Conservation (phyloP, 2,888 invertebrate species). For the Ophioninae sp. region DNA sequence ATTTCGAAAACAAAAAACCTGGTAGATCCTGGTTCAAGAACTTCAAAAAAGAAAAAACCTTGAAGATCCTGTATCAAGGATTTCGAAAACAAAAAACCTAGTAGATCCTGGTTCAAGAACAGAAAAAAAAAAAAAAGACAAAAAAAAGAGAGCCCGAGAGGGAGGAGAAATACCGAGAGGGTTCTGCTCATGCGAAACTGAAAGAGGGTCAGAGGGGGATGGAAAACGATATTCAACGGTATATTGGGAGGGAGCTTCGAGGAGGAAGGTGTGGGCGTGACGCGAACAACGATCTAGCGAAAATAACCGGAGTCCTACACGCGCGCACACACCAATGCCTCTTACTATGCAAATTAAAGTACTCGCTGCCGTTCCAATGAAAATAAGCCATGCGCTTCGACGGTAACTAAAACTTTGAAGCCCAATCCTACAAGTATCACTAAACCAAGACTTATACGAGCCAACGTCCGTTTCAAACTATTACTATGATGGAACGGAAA, state of each 20-base stretch:
- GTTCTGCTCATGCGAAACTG: constrained; percentile 24
- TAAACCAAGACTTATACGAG: constrained; percentile 2
- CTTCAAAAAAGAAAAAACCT: too few relatives aligned
- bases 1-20: too few relatives aligned
- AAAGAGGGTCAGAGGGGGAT: constrained; percentile 47
- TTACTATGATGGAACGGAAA: too few relatives aligned
- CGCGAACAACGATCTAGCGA: constrained; percentile 69
- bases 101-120: too few relatives aligned
- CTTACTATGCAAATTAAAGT: constrained; percentile 82
- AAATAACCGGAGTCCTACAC: constrained; percentile 53
- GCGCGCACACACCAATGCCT: constrained; percentile 65
- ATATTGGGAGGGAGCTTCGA: constrained; percentile 61
- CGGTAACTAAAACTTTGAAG: constrained; percentile 61
- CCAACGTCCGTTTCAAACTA: not conserved
- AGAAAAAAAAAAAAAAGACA: not conserved
- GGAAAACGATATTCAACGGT: constrained; percentile 13
- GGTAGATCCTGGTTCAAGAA: too few relatives aligned
- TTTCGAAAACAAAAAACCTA: too few relatives aligned
- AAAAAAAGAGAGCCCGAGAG: constrained; percentile 29
- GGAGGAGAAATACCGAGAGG: constrained; percentile 27
- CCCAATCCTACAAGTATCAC: constrained; percentile 27
- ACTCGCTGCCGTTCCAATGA: constrained; percentile 79
- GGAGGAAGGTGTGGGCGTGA: constrained; percentile 66
- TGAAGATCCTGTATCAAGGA: too few relatives aligned
- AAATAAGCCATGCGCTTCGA: constrained; percentile 73